Conservation (phyloP, 1,140 invertebrate species). For the Habropoda laboriosa region DNA sequence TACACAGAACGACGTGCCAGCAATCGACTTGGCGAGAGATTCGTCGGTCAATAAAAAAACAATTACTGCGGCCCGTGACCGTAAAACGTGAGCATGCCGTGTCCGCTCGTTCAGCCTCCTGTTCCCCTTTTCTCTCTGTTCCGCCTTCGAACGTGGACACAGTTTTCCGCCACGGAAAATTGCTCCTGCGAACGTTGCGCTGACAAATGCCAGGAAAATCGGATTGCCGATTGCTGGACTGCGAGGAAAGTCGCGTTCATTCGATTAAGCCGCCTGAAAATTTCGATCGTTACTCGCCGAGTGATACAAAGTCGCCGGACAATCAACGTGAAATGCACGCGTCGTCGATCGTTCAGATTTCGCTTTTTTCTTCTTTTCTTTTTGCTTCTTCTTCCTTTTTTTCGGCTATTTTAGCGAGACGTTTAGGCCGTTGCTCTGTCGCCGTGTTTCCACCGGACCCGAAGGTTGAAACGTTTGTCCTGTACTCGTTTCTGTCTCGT, state of each 20-base stretch:
- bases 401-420: too few species aligned
- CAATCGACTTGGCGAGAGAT: constrained; percentile 7
- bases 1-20: not conserved
- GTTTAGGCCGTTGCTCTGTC: too few species aligned
- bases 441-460: too few species aligned
- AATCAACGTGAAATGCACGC: not conserved
- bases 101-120: too few species aligned
- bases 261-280: constrained; percentile 52
- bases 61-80: constrained; percentile 45
- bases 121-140: not conserved
- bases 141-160: not conserved
- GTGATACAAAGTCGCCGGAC: constrained; percentile 22
- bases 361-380: too few species aligned
- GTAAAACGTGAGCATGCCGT: constrained; percentile 36
- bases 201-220: constrained; percentile 45
- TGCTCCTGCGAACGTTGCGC: constrained; percentile 26
- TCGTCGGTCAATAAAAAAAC: constrained; percentile 46
- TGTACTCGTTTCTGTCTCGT: too few species aligned
- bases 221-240: constrained; percentile 52
- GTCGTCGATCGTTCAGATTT: not conserved
- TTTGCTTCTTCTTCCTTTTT: too few species aligned
- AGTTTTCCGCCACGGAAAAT: constrained; percentile 41
- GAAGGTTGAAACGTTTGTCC: too few species aligned
- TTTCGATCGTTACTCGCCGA: constrained; percentile 26
- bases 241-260: constrained; percentile 29